phyloP scores from a whole-genome alignment of 2,797 vertebrate species.

The Atherinosoma microstoma region DNA sequence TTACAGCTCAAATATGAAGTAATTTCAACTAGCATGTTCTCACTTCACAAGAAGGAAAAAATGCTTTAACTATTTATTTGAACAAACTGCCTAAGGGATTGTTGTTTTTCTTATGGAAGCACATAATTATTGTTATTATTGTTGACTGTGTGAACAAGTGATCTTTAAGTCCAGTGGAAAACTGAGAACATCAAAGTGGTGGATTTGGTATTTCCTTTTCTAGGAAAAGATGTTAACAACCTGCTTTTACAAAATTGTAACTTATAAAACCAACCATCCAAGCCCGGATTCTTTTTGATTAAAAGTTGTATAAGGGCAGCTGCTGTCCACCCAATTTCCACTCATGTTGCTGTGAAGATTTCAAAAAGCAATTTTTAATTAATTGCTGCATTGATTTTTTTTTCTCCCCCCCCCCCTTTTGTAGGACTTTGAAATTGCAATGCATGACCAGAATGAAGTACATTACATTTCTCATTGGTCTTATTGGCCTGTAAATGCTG shows the following conservation, averaged over 20 bases:
- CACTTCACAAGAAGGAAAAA: slow-evolving; percentile 16
- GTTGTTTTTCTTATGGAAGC: slow-evolving; percentile 28
- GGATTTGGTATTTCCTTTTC: slow-evolving; percentile 9
- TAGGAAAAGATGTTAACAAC: slow-evolving; percentile 1
- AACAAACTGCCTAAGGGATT: slow-evolving; percentile 49
- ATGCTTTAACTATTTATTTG: slow-evolving; percentile 67
- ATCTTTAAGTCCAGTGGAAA: slow-evolving; percentile 22
- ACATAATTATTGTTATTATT: slow-evolving; percentile 17
- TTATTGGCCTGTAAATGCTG: slow-evolving; percentile 20
- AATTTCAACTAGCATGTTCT: slow-evolving; percentile 28
- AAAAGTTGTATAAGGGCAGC: background rate
- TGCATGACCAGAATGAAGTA: slow-evolving; percentile 18
- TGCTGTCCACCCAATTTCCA: background rate
- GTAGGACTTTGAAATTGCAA: slow-evolving; percentile 36
- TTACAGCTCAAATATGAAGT: slow-evolving; percentile 17
- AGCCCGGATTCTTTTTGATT: background rate
- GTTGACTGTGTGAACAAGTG: slow-evolving; percentile 4
- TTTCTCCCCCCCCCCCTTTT: background rate
- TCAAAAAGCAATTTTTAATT: background rate
- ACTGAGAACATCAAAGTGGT: slow-evolving; percentile 12
- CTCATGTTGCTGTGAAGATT: slow-evolving; percentile 2
- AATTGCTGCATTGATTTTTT: slow-evolving; percentile 8
- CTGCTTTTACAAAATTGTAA: background rate
- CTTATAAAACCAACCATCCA: background rate
- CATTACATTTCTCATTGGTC: background rate